phyloP scores from a whole-genome alignment of 2,797 vertebrate genomes.

The Hippopotamyrus pictus region DNA sequence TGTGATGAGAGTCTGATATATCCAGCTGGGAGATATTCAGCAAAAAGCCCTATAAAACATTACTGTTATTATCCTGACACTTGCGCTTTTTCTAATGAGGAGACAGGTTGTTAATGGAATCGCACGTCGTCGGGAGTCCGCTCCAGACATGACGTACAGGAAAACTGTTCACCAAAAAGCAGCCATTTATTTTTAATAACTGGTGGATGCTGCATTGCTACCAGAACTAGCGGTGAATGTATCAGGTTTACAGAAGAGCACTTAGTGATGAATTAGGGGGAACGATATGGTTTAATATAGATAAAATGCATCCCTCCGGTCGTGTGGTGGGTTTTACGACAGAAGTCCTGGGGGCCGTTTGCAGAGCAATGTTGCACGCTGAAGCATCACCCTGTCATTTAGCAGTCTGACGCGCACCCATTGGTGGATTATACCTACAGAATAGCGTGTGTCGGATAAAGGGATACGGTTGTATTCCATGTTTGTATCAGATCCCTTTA shows the following conservation, averaged over 20 bases:
- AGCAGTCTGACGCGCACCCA: background rate
- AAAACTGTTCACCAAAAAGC: conserved; percentile 1
- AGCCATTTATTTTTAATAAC: conserved; percentile 2
- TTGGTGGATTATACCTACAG: background rate
- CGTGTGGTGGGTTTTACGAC: background rate
- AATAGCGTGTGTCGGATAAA: background rate
- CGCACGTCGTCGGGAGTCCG: background rate
- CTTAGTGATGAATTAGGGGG: background rate
- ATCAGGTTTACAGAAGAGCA: background rate
- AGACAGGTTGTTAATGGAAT: conserved; percentile 14
- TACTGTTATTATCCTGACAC: background rate
- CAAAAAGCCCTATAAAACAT: conserved; percentile 1
- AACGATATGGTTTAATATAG: background rate
- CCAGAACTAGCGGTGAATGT: background rate
- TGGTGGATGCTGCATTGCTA: background rate
- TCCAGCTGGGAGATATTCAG: background rate
- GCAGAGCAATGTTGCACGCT: background rate
- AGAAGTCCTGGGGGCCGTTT: background rate
- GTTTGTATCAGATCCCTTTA: background rate
- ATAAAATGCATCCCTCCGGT: background rate
- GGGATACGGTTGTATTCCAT: background rate
- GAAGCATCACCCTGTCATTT: background rate
- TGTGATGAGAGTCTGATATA: conserved; percentile 3
- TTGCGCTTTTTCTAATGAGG: background rate
- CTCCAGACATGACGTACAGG: background rate